These are phyloP conservation scores for Alectoris magna DNA, from an alignment of 2,797 vertebrate species.

Conservation along the genomic window DNA sequence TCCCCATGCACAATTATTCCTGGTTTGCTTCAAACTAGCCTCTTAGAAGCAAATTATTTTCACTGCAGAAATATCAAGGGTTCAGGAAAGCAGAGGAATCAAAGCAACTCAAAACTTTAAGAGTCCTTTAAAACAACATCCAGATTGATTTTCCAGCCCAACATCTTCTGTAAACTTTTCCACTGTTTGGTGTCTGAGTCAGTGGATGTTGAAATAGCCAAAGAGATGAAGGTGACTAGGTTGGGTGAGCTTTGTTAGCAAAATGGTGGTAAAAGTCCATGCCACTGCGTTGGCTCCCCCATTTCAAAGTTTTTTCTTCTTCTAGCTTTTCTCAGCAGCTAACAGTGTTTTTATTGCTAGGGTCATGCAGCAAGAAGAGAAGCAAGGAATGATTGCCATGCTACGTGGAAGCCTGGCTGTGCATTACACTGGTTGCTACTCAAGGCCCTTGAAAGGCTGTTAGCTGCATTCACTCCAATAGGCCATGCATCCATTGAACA, in stretches of 20 bases:
- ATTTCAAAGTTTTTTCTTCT: background rate
- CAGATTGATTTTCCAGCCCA: background rate
- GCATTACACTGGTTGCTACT: conserved; percentile 57
- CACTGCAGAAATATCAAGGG: background rate
- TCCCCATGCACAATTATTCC: accelerated
- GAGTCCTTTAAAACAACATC: background rate
- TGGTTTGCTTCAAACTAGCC: background rate
- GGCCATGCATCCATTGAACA: conserved; percentile 1
- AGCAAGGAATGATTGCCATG: conserved; percentile 31
- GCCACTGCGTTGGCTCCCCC: background rate
- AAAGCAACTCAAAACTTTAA: background rate
- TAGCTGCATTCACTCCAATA: background rate
- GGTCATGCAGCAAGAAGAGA: conserved; percentile 19
- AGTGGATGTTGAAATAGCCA: background rate
- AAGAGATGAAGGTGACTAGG: background rate
- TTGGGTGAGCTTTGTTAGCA: background rate
- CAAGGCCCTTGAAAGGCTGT: conserved; percentile 5
- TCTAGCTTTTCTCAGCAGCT: background rate
- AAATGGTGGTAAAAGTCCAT: background rate
- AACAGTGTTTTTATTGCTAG: background rate
- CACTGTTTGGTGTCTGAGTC: background rate
- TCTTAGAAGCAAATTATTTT: background rate
- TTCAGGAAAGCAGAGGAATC: background rate
- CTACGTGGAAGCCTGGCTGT: conserved; percentile 40
- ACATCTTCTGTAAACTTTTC: background rate